phyloP scores from a whole-genome alignment of 2,888 invertebrate genomes.

The Emesis russula region DNA sequence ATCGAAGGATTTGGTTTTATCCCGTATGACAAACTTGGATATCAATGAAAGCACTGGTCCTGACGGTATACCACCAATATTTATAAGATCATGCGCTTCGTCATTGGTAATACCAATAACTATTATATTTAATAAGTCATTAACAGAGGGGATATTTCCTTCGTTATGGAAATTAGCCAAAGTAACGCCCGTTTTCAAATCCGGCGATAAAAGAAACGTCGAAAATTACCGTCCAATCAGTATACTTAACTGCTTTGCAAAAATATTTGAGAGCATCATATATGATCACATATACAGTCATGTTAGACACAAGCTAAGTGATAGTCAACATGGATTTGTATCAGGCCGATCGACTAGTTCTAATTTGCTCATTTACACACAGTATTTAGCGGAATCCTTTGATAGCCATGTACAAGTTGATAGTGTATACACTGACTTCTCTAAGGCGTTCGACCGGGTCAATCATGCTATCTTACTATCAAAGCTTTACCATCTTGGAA shows the following conservation, averaged over 20 bases:
- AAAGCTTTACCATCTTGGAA: too few relatives aligned
- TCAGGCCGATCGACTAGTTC: slow-evolving; percentile 21
- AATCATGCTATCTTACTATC: too few relatives aligned
- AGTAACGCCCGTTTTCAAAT: slow-evolving; percentile 48
- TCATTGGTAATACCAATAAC: slow-evolving; percentile 29
- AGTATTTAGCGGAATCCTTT: slow-evolving; percentile 29
- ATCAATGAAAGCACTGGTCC: slow-evolving; percentile 36
- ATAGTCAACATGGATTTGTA: slow-evolving; percentile 30
- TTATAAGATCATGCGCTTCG: slow-evolving; percentile 32
- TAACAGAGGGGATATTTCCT: slow-evolving; percentile 45
- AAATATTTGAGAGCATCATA: slow-evolving; percentile 21
- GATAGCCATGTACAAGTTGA: slow-evolving; percentile 13
- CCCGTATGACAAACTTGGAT: not conserved
- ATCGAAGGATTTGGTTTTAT: too few relatives aligned
- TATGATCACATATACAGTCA: slow-evolving; percentile 30
- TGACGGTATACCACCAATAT: slow-evolving; percentile 43
- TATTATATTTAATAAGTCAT: slow-evolving; percentile 45
- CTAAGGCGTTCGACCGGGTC: too few relatives aligned
- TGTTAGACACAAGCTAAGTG: not conserved
- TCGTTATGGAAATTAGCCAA: slow-evolving; percentile 46
- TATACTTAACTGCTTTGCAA: slow-evolving; percentile 31
- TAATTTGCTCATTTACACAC: slow-evolving; percentile 28
- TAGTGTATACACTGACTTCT: too few relatives aligned
- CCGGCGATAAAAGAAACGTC: slow-evolving; percentile 14
- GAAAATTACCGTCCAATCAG: slow-evolving; percentile 51